These are phyloP conservation scores for Sylvietta virens DNA, from an alignment of 2,113 vertebrate species.

Conservation along the genomic window DNA sequence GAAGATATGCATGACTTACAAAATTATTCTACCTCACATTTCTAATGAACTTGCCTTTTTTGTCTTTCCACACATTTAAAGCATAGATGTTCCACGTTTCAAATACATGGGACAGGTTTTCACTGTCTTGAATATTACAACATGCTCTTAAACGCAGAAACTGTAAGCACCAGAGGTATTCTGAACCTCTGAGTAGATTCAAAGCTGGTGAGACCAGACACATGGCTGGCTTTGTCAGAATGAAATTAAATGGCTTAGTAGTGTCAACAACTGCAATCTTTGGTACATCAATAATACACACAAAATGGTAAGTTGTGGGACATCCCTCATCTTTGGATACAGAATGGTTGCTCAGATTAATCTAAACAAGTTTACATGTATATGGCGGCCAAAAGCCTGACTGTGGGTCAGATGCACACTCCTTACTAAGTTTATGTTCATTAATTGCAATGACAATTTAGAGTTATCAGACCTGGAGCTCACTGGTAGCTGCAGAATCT, in stretches of 20 bases:
- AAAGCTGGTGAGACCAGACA: background rate
- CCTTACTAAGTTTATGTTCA: background rate
- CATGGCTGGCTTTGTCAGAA: background rate
- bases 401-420: background rate
- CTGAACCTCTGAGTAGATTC: background rate
- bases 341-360: accelerated
- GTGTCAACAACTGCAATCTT: background rate
- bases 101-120: background rate
- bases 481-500: background rate
- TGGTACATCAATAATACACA: background rate
- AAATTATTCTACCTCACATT: background rate
- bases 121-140: background rate
- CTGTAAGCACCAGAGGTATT: background rate
- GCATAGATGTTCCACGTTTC: background rate
- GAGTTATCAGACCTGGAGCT: background rate
- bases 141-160: background rate
- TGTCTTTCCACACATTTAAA: background rate
- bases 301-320: background rate
- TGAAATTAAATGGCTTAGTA: background rate
- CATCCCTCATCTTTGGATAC: background rate
- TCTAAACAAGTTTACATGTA: background rate
- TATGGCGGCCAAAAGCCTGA: background rate
- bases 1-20: background rate
- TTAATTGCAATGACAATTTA: background rate
- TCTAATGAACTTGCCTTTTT: background rate